Conservation (phyloP, 2,797 vertebrate species). For the Hydrophis major region DNA sequence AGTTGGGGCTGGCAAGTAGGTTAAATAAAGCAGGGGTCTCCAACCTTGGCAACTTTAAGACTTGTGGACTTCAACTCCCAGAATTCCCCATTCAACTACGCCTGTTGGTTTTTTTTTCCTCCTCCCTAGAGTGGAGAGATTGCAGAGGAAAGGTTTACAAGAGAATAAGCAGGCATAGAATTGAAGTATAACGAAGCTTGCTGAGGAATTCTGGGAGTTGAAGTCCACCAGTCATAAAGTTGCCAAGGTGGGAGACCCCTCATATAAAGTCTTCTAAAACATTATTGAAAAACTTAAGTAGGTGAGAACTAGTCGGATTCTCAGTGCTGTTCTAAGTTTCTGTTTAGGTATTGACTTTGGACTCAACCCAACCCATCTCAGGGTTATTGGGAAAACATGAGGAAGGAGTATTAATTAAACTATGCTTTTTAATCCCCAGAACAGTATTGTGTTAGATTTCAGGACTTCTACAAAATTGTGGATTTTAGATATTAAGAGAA, state of each 20-base stretch:
- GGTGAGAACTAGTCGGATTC: background rate
- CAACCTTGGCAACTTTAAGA: too few relatives aligned
- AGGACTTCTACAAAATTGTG: background rate
- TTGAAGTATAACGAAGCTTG: too few relatives aligned
- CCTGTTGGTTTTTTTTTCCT: too few relatives aligned
- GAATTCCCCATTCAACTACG: too few relatives aligned
- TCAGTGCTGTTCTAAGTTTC: background rate
- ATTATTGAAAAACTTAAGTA: background rate
- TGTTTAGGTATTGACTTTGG: background rate
- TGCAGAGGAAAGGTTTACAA: too few relatives aligned
- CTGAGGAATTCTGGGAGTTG: too few relatives aligned
- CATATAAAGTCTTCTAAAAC: background rate
- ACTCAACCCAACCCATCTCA: background rate
- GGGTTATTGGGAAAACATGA: background rate
- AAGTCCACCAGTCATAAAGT: too few relatives aligned
- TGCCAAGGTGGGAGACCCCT: too few relatives aligned
- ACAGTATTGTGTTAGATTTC: background rate
- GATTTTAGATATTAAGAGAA: background rate
- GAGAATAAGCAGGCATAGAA: too few relatives aligned
- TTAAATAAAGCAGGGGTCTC: background rate
- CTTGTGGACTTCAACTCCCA: too few relatives aligned
- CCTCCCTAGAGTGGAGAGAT: too few relatives aligned
- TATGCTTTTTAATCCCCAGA: background rate
- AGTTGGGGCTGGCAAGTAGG: background rate
- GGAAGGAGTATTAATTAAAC: background rate